Evolutionary conservation across 2,113 vertebrate genomes (phyloP).

Genomic region (Peromyscus polionotus): DNA sequence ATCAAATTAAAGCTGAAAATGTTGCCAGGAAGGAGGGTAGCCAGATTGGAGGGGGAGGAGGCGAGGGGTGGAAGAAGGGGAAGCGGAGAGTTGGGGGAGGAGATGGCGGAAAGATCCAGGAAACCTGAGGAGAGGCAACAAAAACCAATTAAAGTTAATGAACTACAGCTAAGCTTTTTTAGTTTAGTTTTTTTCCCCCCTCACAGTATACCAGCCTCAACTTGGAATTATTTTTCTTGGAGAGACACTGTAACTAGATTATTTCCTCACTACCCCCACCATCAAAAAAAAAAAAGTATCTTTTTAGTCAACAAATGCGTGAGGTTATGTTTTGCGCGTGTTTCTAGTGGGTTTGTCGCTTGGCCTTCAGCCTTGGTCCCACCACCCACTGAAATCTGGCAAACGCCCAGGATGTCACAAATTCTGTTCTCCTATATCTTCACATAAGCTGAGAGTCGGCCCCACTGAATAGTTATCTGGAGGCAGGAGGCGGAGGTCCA

Average conservation of each 20-base stretch:
- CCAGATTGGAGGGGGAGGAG: slow-evolving; percentile 92
- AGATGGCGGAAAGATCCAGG: slow-evolving; percentile 88
- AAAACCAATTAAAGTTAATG: slow-evolving; percentile 87
- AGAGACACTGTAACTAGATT: slow-evolving; percentile 75
- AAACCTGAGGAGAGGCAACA: slow-evolving; percentile 88
- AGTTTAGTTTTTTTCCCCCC: slow-evolving; percentile 83
- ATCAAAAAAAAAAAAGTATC: neutral
- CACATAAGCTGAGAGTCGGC: slow-evolving; percentile 80
- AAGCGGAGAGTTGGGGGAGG: slow-evolving; percentile 88
- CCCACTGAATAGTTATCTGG: slow-evolving; percentile 84
- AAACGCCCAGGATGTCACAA: slow-evolving; percentile 83
- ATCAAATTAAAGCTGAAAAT: slow-evolving; percentile 90
- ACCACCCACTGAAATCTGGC: slow-evolving; percentile 82
- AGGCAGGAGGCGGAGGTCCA: slow-evolving; percentile 88
- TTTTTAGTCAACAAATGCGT: slow-evolving; percentile 72
- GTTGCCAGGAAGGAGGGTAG: slow-evolving; percentile 90
- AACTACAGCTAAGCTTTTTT: slow-evolving; percentile 85
- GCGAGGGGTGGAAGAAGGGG: slow-evolving; percentile 91
- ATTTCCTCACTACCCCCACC: slow-evolving; percentile 76
- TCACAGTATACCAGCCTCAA: slow-evolving; percentile 83
- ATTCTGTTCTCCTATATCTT: slow-evolving; percentile 82
- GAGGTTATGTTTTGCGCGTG: slow-evolving; percentile 63
- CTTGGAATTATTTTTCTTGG: slow-evolving; percentile 86
- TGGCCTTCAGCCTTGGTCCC: slow-evolving; percentile 83
- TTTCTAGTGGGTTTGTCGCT: slow-evolving; percentile 53